Percentiles rank a stretch among this genome's conserved stretches.
Conservation (phyloP, 2,888 invertebrate species). For the Cyrtodaria siliqua region DNA sequence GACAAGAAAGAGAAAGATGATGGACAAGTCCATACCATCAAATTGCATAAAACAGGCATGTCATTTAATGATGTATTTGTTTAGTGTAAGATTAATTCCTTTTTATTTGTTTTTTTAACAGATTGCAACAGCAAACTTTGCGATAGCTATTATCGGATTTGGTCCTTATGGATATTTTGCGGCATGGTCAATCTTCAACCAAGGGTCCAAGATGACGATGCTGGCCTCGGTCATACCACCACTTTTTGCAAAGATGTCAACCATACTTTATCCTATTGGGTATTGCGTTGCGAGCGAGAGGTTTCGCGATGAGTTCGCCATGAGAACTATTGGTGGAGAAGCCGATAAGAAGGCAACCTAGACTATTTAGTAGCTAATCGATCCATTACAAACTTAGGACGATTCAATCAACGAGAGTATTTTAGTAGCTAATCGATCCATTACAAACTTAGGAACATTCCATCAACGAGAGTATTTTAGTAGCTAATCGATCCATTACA, state of each 20-base stretch:
- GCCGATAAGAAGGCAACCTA: slow-evolving; percentile 26
- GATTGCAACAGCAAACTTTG: slow-evolving; percentile 75
- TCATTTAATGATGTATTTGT: too few relatives aligned
- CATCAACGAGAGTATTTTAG: too few relatives aligned
- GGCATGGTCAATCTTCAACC: slow-evolving; percentile 77
- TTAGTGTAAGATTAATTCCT: too few relatives aligned
- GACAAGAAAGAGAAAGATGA: too few relatives aligned
- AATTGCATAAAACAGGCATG: too few relatives aligned
- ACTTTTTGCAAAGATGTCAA: slow-evolving; percentile 80
- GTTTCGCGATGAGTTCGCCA: slow-evolving; percentile 48
- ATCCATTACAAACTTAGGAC: neutral
- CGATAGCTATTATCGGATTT: slow-evolving; percentile 77
- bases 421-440: too few relatives aligned
- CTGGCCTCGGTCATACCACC: slow-evolving; percentile 80
- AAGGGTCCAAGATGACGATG: slow-evolving; percentile 72
- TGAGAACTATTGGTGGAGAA: slow-evolving; percentile 15
- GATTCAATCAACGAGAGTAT: too few relatives aligned
- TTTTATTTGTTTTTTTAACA: too few relatives aligned
- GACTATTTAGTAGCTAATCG: too few relatives aligned
- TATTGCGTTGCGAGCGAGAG: slow-evolving; percentile 68
- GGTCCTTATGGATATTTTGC: slow-evolving; percentile 80
- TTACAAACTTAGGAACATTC: too few relatives aligned
- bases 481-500: too few relatives aligned
- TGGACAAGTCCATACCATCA: too few relatives aligned
- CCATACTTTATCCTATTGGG: slow-evolving; percentile 79